Evolutionary conservation across 2,797 vertebrate genomes (phyloP), one percentile per base, ranked within the genome.

Genomic region (Valencia hispanica): DNA sequence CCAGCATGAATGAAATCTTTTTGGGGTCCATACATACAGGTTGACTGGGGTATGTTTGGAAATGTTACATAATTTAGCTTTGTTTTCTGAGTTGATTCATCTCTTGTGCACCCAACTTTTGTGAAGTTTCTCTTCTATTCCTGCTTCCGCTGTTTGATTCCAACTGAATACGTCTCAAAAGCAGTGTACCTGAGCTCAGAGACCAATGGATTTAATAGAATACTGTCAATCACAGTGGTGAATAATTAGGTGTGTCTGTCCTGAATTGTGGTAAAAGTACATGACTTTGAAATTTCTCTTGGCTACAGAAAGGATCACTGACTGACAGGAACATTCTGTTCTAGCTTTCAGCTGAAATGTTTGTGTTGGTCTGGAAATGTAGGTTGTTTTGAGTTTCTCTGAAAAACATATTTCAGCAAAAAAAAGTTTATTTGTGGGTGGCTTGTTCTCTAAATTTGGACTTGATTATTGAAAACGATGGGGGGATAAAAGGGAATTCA

Each of bases 181-280:
- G 73, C 50, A 20, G 50, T 8, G 55, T 65, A 63, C 68, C 0
- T 74, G 69, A 32, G 57, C 39, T 0, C 74, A 45, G 74, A 78
- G 76, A 47, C 53, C 22, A 66, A 83, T 83, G 70, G 68, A n/a
- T 63, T 82, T 43, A 55, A 55, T 55, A 55, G 53, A 57, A 20
- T 45, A 32, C 73, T 83, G 82, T 86, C 89, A 86, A 66, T 88
- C 86, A 80, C 77, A 17, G 70, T 0, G 25, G 43, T 69, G 79
- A 72, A 78, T 83, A 83, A 80, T 55, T 78, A 83, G 74, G 63
- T 77, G 53, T 74, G 70, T 79, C 65, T 74, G 72, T 71, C 82
- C 72, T 77, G 79, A 63, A 2, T 27, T 84, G 75, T 53, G 41
- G 68, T 39, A 41, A n/a, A 55, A 72, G 5, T 20, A 7, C 48